These are phyloP conservation scores for Bathynomus jamesi DNA, from an alignment of 1,140 invertebrate genomes.

Conservation along the genomic window DNA sequence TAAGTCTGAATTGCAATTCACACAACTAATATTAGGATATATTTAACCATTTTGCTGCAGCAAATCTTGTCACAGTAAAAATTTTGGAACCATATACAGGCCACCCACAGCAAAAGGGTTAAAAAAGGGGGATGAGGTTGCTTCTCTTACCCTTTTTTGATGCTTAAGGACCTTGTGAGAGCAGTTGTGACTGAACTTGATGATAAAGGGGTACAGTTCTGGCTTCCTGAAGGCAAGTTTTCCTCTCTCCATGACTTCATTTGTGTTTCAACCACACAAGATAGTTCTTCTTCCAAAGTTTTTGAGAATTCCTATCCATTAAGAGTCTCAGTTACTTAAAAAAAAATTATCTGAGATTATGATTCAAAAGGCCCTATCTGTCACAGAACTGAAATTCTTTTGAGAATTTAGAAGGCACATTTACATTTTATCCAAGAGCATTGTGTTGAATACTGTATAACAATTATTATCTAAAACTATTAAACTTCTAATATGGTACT, in stretches of 20 bases:
- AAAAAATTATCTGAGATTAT: too few species aligned
- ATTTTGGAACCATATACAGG: neutral
- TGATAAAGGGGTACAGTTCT: neutral
- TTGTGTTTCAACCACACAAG: neutral
- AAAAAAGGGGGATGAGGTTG: neutral
- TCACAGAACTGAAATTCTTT: too few species aligned
- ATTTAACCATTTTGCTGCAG: neutral
- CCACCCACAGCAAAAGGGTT: neutral
- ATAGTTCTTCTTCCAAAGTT: neutral
- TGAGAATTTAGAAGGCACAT: too few species aligned
- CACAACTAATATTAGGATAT: too few species aligned
- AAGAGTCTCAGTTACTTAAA: too few species aligned
- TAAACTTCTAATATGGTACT: too few species aligned
- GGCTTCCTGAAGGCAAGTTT: neutral
- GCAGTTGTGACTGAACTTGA: neutral
- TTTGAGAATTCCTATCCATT: neutral
- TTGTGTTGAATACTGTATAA: too few species aligned
- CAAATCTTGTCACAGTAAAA: neutral
- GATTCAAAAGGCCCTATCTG: too few species aligned
- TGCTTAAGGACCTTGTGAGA: neutral
- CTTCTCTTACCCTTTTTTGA: neutral
- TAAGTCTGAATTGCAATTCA: too few species aligned
- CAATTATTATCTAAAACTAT: too few species aligned
- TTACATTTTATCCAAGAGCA: too few species aligned
- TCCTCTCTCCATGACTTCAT: neutral